phyloP scores from a whole-genome alignment of 2,113 vertebrate genomes.

The Ciconia stormi region DNA sequence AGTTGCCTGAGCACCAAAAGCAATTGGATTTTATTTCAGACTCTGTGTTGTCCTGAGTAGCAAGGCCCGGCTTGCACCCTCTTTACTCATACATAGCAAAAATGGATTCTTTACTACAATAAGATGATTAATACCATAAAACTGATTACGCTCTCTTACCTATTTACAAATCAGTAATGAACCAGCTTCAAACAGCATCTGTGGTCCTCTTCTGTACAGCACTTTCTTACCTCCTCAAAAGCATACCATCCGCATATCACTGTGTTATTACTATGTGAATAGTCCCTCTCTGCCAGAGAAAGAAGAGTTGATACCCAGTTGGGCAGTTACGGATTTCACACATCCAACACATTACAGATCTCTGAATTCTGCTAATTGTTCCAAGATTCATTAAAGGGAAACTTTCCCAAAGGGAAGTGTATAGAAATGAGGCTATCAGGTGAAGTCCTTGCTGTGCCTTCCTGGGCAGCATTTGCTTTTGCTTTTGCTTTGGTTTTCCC shows the following conservation, averaged over 20 bases:
- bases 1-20: not conserved
- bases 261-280: not conserved
- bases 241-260: fast-evolving
- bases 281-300: not conserved
- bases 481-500: not conserved
- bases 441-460: not conserved
- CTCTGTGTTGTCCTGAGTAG: not conserved
- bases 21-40: not conserved
- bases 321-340: not conserved
- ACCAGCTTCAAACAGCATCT: not conserved
- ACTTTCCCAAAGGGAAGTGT: not conserved
- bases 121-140: not conserved
- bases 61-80: not conserved
- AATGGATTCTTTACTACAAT: not conserved
- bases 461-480: not conserved
- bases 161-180: not conserved
- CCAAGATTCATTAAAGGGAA: not conserved
- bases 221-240: not conserved
- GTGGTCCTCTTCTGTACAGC: not conserved
- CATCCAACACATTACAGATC: too few species aligned
- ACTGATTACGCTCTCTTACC: not conserved
- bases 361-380: not conserved
- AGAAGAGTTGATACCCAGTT: too few species aligned
- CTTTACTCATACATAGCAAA: not conserved
- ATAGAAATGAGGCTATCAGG: not conserved